Percentiles rank a stretch among this genome's conserved stretches.
These are phyloP conservation scores for Drosophila parthenogenetica DNA, from an alignment of 2,888 invertebrate genomes.

Conservation along the genomic window DNA sequence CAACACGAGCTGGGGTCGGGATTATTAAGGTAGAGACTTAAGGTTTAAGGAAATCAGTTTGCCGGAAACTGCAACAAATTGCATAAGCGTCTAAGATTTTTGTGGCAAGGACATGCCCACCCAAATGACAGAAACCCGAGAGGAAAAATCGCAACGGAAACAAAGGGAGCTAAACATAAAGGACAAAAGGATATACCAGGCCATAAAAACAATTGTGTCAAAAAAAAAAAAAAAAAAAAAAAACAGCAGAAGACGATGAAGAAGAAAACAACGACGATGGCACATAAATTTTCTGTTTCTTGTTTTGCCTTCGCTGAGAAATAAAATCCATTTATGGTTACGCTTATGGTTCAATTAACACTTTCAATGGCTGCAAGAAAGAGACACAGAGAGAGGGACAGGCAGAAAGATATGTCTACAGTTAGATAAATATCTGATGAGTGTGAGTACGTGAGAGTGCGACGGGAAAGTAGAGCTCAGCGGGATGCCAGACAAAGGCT, in stretches of 20 bases:
- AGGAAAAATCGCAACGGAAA: constrained; percentile 34
- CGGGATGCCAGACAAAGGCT: constrained; percentile 67
- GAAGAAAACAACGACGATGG: constrained; percentile 20
- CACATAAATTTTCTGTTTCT: constrained; percentile 70
- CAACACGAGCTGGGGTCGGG: constrained; percentile 46
- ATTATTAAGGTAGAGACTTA: neutral
- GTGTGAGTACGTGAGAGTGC: constrained; percentile 31
- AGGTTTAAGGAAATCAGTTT: constrained; percentile 23
- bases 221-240: neutral
- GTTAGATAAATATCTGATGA: constrained; percentile 37
- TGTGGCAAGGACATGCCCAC: constrained; percentile 71
- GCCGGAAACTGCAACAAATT: constrained; percentile 74
- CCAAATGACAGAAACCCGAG: constrained; percentile 45
- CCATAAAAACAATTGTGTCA: constrained; percentile 68
- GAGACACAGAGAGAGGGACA: constrained; percentile 8
- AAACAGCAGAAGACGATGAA: constrained; percentile 1
- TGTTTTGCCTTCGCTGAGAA: constrained; percentile 72
- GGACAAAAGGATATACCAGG: constrained; percentile 32
- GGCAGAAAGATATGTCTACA: constrained; percentile 5
- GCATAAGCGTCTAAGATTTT: constrained; percentile 68
- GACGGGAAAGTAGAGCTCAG: constrained; percentile 75
- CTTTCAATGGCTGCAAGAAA: constrained; percentile 65
- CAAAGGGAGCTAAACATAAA: constrained; percentile 45
- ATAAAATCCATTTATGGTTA: constrained; percentile 83
- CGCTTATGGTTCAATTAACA: constrained; percentile 83